phyloP scores from a whole-genome alignment of 1,140 invertebrate species.

The Rhyzopertha dominica region DNA sequence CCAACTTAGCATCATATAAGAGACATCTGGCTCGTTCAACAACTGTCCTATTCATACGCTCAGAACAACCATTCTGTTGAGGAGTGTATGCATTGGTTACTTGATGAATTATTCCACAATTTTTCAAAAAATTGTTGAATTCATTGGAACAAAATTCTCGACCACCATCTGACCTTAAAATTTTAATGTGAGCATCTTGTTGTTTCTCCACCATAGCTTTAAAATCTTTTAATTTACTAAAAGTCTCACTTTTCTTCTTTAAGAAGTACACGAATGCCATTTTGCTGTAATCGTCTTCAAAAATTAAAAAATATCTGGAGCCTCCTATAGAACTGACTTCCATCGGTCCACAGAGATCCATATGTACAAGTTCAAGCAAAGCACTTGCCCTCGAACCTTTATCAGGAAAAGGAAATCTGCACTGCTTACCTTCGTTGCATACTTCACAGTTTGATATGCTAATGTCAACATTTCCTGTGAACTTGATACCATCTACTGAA shows the following conservation, averaged over 20 bases:
- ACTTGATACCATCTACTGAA: conserved; percentile 16
- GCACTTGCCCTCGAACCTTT: conserved; percentile 11
- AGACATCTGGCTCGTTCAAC: conserved; percentile 3
- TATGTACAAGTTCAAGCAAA: conserved; percentile 38
- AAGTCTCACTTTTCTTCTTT: conserved; percentile 37
- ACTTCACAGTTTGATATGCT: conserved; percentile 18
- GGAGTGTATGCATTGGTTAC: conserved; percentile 4
- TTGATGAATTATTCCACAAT: neutral
- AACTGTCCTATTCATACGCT: neutral
- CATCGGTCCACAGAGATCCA: conserved; percentile 43
- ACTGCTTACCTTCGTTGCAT: conserved; percentile 33
- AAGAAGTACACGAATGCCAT: conserved; percentile 38
- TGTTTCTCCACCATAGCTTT: conserved; percentile 14
- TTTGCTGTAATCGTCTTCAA: conserved; percentile 43
- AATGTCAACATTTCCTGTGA: neutral
- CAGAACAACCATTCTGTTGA: conserved; percentile 2
- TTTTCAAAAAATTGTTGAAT: conserved; percentile 11
- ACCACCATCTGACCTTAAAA: conserved; percentile 22
- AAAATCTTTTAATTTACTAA: conserved; percentile 29
- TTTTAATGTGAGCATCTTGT: conserved; percentile 11
- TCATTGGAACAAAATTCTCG: conserved; percentile 18
- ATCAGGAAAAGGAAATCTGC: conserved; percentile 20
- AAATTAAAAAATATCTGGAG: conserved; percentile 40
- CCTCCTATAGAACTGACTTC: conserved; percentile 32
- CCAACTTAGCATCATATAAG: neutral